phyloP scores from a whole-genome alignment of 2,797 vertebrate species.

The Nannoperca obscura region DNA sequence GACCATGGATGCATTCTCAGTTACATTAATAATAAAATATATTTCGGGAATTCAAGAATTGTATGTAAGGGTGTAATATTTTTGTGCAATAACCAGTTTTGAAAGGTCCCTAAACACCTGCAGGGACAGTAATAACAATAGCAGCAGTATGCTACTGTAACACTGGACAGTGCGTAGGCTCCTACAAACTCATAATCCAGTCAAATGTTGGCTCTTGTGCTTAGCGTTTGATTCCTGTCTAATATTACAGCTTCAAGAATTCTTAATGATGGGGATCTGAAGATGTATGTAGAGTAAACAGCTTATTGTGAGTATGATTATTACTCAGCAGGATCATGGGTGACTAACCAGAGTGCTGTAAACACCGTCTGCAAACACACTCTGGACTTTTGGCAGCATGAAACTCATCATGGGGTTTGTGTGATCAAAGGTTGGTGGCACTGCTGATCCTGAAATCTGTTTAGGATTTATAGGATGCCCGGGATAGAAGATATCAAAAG shows the following conservation, averaged over 20 bases:
- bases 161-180: background rate
- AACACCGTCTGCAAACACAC: slow-evolving; percentile 59
- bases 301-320: slow-evolving; percentile 46
- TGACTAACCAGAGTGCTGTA: slow-evolving; percentile 31
- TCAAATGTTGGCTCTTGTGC: slow-evolving; percentile 40
- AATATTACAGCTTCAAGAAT: slow-evolving; percentile 17
- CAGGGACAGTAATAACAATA: slow-evolving; percentile 24
- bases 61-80: slow-evolving; percentile 2
- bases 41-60: background rate
- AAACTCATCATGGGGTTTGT: slow-evolving; percentile 33
- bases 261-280: slow-evolving; percentile 41
- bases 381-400: slow-evolving; percentile 56
- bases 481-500: slow-evolving; percentile 23
- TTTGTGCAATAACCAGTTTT: slow-evolving; percentile 2
- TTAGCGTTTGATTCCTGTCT: slow-evolving; percentile 15
- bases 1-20: background rate
- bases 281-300: slow-evolving; percentile 42
- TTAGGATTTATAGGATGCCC: slow-evolving; percentile 27
- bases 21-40: background rate
- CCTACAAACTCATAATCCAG: slow-evolving; percentile 35
- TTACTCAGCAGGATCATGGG: slow-evolving; percentile 37
- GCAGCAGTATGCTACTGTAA: slow-evolving; percentile 13
- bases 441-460: slow-evolving; percentile 54
- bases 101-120: slow-evolving; percentile 7
- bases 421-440: slow-evolving; percentile 58